phyloP scores from a whole-genome alignment of 2,113 vertebrate species.

The Felis chaus region DNA sequence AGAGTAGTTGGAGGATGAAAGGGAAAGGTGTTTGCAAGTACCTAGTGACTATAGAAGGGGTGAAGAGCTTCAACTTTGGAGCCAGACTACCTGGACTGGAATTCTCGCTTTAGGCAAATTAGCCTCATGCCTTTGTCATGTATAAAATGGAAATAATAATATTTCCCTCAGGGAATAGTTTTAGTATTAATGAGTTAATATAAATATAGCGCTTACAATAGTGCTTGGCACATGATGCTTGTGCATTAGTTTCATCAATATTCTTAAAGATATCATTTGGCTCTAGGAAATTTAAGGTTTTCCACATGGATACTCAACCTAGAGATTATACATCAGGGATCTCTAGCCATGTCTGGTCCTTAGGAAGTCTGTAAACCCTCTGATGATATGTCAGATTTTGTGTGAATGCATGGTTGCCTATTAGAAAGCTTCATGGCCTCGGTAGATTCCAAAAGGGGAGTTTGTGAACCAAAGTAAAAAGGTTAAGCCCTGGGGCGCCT shows the following conservation, averaged over 20 bases:
- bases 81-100: neutral
- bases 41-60: neutral
- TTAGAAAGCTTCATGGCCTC: neutral
- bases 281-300: slow-evolving; percentile 32
- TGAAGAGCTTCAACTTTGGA: neutral
- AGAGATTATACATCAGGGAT: neutral
- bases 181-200: neutral
- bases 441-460: neutral
- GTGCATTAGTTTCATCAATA: slow-evolving; percentile 9
- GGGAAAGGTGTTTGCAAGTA: neutral
- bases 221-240: neutral
- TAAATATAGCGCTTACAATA: neutral
- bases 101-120: neutral
- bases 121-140: neutral
- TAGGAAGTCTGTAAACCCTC: neutral
- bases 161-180: neutral
- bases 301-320: neutral
- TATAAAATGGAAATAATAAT: neutral
- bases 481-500: neutral
- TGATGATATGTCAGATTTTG: neutral
- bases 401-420: neutral
- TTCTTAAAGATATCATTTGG: neutral
- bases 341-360: slow-evolving; percentile 8
- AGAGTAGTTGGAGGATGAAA: neutral
- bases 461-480: slow-evolving; percentile 23